Base-by-base conservation (phyloP, 2,888 invertebrate species). In the Camptogramma bilineatum region DNA sequence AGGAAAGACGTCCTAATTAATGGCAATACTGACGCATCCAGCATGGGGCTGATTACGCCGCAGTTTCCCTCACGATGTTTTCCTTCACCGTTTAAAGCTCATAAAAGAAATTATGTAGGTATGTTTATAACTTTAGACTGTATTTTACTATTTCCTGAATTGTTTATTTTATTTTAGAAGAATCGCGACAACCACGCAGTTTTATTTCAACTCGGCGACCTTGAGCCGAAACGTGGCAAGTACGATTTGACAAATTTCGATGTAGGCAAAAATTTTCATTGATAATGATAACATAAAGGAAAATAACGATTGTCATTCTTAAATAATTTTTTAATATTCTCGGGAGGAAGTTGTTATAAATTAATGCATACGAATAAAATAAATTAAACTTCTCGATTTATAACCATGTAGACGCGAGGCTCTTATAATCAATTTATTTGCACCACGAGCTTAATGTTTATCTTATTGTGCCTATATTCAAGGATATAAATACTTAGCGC, bases 401-500 rank as follows among this genome's bases (percentile, higher is more conserved):
- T 39, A 2, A 1, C 34, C 13, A 39, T 13, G 1, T 13, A 3
- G 10, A 39, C n/a, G n/a, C n/a, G n/a, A 39, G 44, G 16, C 17
- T 17, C 16, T 17, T 44, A 0, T 13, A 3, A 48, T 34, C 7
- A 46, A 44, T 21, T 47, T 39, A 34, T 59, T 66, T 52, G 52
- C 59, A 7, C 7, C 60, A 16, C 57, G 52, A 51, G 51, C 16
- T 47, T 47, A 46, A 53, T 63, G 18, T 60, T 58, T 52, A 60
- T 61, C 57, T 54, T 53, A 50, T 53, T 53, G 61, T 65, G 46
- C 52, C 44, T 56, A 55, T 56, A 55, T 52, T 53, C 52, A 61
- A 66, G 60, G 56, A 62, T 60, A 70, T 66, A 66, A 60, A 66
- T 65, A 65, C 61, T 62, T 48, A 63, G 51, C 48, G 54, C 50